Base-by-base conservation (phyloP, 2,888 invertebrate genomes). In the Drosophila formosana region DNA sequence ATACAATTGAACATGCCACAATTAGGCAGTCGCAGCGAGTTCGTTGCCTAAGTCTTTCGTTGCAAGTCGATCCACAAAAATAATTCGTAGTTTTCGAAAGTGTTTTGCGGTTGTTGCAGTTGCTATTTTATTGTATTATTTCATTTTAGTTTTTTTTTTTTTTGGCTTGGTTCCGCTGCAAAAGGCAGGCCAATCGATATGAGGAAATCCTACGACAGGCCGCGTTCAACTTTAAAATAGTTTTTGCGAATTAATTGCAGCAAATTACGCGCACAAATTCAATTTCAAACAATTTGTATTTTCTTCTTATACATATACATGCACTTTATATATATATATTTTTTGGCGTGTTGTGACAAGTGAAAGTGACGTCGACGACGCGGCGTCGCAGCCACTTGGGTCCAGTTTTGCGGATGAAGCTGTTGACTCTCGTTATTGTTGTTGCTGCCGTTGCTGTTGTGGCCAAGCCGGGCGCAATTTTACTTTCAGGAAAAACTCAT, bases 151-250 rank as follows among this genome's bases (percentile, higher is more conserved):
- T 25, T 13, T 11, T 28, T 9, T 39, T 57, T 5, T n/a, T 58
- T 61, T 53, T 39, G 57, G 39, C 23, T 62, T 41, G 52, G 64
- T 73, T 75, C 69, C 75, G 75, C 57, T 75, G 69, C 69, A 60
- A 67, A 72, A 55, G 75, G 72, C 68, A 60, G 64, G 9, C 61
- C 60, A 56, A 75, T 74, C 75, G 70, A 75, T 61, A 66, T 75
- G 65, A 70, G 74, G 75, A 75, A 75, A 75, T 75, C 58, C 65
- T 58, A 74, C 56, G 47, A 39, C 53, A 53, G 39, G n/a, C 46
- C 26, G 23, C 50, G 52, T 39, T 61, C 57, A 58, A 60, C 49
- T 65, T 30, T 13, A 39, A 68, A 75, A 62, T 70, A 51, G 56
- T 70, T 75, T 75, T 75, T 65, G 53, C 43, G 51, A 63, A 75